Evolutionary conservation across 2,113 vertebrate genomes (phyloP).

Genomic region (Anolis sagrei): DNA sequence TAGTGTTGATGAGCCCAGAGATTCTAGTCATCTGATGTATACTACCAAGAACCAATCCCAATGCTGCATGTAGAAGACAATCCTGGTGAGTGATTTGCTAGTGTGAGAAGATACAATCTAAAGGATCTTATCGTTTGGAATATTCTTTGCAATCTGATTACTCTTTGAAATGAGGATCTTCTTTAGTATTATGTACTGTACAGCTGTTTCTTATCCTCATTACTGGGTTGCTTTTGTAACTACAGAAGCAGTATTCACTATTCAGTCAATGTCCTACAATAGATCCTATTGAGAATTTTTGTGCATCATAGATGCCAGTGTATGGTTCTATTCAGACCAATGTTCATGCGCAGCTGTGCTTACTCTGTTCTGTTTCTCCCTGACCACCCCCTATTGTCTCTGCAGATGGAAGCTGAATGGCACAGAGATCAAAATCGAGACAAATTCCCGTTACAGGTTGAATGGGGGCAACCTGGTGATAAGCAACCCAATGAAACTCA

Average conservation of each 20-base stretch:
- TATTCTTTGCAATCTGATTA: background rate
- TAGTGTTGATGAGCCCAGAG: background rate
- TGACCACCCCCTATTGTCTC: background rate
- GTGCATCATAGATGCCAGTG: background rate
- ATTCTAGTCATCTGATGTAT: background rate
- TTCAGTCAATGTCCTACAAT: background rate
- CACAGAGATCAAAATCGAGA: constrained; percentile 84
- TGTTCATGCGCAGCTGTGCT: accelerated
- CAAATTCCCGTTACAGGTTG: constrained; percentile 84
- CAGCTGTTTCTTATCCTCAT: background rate
- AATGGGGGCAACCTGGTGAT: constrained; percentile 94
- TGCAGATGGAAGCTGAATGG: constrained; percentile 95
- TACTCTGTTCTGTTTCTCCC: background rate
- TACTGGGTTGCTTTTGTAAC: constrained; percentile 2
- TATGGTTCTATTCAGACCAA: background rate
- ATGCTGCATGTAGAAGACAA: background rate
- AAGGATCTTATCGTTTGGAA: background rate
- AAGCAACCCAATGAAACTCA: constrained; percentile 80
- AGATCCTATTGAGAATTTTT: constrained; percentile 14
- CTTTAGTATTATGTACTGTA: background rate
- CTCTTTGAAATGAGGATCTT: background rate
- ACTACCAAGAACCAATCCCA: background rate
- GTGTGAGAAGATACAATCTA: background rate
- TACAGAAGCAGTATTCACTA: background rate
- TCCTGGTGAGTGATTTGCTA: background rate